Evolutionary conservation across 2,888 invertebrate genomes (phyloP).

Genomic region (Cylloceria caligata): DNA sequence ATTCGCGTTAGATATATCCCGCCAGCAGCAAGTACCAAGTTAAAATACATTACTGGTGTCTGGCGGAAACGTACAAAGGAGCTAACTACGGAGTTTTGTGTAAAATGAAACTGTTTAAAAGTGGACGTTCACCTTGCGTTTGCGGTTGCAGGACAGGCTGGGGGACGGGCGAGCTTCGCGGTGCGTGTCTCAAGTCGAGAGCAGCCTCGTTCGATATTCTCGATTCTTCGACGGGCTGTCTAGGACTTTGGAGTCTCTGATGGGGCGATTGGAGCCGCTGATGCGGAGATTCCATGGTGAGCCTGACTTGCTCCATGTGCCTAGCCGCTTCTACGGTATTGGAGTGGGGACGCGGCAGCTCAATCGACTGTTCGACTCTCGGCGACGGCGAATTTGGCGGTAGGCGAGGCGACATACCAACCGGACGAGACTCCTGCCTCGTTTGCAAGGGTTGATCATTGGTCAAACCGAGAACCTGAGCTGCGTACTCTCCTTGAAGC

Average conservation of each 20-base stretch:
- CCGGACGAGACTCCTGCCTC: constrained; percentile 77
- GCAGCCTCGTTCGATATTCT: constrained; percentile 80
- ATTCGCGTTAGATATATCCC: constrained; percentile 34
- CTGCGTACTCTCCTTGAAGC: constrained; percentile 96
- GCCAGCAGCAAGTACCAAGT: constrained; percentile 65
- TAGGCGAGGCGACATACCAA: constrained; percentile 81
- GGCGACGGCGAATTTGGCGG: constrained; percentile 80
- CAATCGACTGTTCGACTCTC: constrained; percentile 79
- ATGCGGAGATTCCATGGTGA: constrained; percentile 82
- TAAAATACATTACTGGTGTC: constrained; percentile 62
- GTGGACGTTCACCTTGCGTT: constrained; percentile 76
- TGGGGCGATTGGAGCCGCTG: constrained; percentile 81
- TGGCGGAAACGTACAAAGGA: constrained; percentile 9
- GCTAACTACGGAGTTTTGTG: neutral
- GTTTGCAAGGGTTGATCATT: constrained; percentile 85
- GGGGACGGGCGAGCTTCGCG: constrained; percentile 79
- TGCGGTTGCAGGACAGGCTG: constrained; percentile 79
- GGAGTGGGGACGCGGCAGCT: constrained; percentile 79
- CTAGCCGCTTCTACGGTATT: constrained; percentile 78
- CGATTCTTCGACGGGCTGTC: constrained; percentile 79
- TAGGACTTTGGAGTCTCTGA: constrained; percentile 81
- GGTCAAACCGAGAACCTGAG: constrained; percentile 92
- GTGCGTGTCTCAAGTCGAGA: constrained; percentile 81
- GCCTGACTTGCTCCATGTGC: constrained; percentile 80
- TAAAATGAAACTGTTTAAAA: neutral